These are phyloP conservation scores for Eupristina koningsbergeri DNA, from an alignment of 1,140 invertebrate genomes.

Conservation along the genomic window DNA sequence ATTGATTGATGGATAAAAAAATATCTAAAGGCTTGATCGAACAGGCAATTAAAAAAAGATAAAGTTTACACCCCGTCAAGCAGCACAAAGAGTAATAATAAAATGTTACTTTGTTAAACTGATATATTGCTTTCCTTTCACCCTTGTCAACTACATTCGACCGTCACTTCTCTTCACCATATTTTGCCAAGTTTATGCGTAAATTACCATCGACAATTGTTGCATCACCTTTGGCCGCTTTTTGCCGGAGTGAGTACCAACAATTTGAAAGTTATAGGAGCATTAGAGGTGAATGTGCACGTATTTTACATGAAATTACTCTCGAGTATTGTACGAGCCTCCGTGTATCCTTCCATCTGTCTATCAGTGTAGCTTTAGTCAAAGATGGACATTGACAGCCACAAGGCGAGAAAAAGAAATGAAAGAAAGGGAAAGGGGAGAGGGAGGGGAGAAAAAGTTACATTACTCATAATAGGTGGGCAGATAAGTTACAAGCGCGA, in stretches of 20 bases:
- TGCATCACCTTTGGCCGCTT: constrained; percentile 9
- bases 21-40: no score
- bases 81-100: no score
- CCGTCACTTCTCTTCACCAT: neutral
- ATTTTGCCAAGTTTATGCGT: neutral
- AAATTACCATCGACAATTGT: neutral
- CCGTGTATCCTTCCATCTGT: neutral
- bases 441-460: neutral
- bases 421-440: neutral
- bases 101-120: no score
- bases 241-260: neutral
- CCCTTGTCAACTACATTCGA: neutral
- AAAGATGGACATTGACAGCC: neutral
- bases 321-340: neutral
- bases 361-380: neutral
- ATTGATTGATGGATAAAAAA: no score
- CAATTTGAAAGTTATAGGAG: constrained; percentile 17
- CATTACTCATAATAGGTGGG: neutral
- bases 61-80: no score
- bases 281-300: neutral
- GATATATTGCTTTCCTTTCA: neutral
- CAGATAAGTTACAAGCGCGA: neutral
- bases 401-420: neutral
- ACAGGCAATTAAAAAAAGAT: no score
- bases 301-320: no score